These are phyloP conservation scores for Atta texana DNA, from an alignment of 1,140 invertebrate genomes.

Conservation along the genomic window DNA sequence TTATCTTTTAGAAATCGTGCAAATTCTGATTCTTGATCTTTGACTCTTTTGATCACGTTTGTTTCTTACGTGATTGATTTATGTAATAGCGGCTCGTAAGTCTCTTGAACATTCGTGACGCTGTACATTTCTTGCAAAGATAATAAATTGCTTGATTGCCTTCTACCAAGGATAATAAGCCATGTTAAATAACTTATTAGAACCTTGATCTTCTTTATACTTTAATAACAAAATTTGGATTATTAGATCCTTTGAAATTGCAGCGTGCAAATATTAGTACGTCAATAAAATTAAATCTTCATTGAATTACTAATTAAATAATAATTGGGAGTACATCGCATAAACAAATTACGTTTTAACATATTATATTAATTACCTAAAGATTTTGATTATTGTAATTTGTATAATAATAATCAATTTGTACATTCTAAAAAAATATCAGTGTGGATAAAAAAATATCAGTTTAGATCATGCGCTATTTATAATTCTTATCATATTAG, in stretches of 20 bases:
- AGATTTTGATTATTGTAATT: not conserved
- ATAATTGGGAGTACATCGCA: not conserved
- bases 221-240: not conserved
- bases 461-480: too few species aligned
- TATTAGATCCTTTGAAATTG: not conserved
- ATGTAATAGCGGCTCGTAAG: constrained; percentile 7
- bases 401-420: not conserved
- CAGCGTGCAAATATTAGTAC: not conserved
- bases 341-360: constrained; percentile 4
- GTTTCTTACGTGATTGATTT: constrained; percentile 47
- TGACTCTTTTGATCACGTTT: constrained; percentile 48
- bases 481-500: too few species aligned
- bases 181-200: constrained; percentile 8
- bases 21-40: constrained; percentile 46
- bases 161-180: constrained; percentile 1
- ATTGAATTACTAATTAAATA: not conserved
- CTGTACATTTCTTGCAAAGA: constrained; percentile 12
- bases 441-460: too few species aligned
- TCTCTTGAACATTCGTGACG: constrained; percentile 16
- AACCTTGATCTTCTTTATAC: constrained; percentile 18
- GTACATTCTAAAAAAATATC: too few species aligned
- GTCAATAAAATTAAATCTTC: not conserved
- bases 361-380: not conserved
- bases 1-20: constrained; percentile 9
- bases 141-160: constrained; percentile 1